phyloP scores from a whole-genome alignment of 2,888 invertebrate genomes.

The Idaea straminata region DNA sequence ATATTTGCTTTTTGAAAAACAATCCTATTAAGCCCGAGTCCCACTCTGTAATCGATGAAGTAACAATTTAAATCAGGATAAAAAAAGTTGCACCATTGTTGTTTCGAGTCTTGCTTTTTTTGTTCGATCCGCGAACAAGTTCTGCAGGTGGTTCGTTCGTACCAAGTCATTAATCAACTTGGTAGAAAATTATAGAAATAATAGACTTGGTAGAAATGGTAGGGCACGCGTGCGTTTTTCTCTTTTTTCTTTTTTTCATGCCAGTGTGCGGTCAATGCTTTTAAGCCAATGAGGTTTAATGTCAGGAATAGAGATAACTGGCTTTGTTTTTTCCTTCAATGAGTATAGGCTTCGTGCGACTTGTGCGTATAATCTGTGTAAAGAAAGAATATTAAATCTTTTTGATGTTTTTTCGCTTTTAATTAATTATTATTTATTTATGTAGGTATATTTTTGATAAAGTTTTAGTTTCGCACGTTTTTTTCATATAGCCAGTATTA shows the following conservation, averaged over 20 bases:
- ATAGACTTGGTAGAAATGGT: slow-evolving; percentile 1
- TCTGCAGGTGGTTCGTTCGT: slow-evolving; percentile 25
- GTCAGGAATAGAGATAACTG: not conserved
- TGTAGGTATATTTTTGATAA: too few relatives aligned
- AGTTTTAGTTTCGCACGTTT: too few relatives aligned
- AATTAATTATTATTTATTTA: too few relatives aligned
- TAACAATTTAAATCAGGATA: slow-evolving; percentile 56
- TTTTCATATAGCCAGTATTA: too few relatives aligned
- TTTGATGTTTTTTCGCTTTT: too few relatives aligned
- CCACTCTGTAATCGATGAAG: slow-evolving; percentile 37
- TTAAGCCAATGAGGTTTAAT: not conserved
- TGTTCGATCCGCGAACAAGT: slow-evolving; percentile 41
- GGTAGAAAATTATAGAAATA: not conserved
- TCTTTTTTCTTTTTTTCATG: not conserved
- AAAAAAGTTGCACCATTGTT: slow-evolving; percentile 53
- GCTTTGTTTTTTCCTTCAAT: too few relatives aligned
- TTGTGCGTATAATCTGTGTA: too few relatives aligned
- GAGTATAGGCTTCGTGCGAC: too few relatives aligned
- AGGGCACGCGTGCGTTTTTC: not conserved
- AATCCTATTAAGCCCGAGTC: not conserved
- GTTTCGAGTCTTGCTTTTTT: slow-evolving; percentile 42
- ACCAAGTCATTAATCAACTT: slow-evolving; percentile 20
- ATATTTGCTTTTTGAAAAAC: too few relatives aligned
- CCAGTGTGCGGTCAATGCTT: slow-evolving; percentile 1
- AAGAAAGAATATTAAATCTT: too few relatives aligned